Percentiles rank a stretch among this genome's conserved stretches.
Evolutionary conservation across 2,888 invertebrate genomes (phyloP).

Genomic region (Melanophora roralis): DNA sequence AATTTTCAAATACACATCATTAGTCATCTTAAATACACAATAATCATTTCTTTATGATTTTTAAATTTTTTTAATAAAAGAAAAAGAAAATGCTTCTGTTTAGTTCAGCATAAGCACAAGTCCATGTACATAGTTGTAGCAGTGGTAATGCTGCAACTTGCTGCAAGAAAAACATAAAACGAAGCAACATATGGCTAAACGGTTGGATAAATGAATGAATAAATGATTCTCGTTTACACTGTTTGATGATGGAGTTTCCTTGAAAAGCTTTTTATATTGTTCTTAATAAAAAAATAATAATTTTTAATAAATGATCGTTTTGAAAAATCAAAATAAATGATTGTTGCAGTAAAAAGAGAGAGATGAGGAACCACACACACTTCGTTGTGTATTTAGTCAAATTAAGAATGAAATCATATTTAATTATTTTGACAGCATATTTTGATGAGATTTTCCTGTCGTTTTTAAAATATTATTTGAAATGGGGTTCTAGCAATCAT

Average conservation of each 20-base stretch:
- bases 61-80: conserved; percentile 2
- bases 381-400: conserved; percentile 7
- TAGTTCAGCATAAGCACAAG: not conserved
- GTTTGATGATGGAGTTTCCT: conserved; percentile 25
- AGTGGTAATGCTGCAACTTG: not conserved
- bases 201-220: not conserved
- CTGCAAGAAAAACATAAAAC: conserved; percentile 18
- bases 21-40: conserved; percentile 51
- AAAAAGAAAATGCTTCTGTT: conserved; percentile 10
- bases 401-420: conserved; percentile 44
- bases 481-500: conserved; percentile 1
- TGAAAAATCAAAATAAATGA: conserved; percentile 31
- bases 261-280: conserved; percentile 23
- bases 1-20: conserved; percentile 53
- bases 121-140: not conserved
- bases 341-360: not conserved
- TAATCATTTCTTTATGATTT: not conserved
- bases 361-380: conserved; percentile 19
- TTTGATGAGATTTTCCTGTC: conserved; percentile 59
- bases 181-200: conserved; percentile 35
- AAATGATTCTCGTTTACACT: not conserved
- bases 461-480: conserved; percentile 6
- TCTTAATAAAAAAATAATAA: conserved; percentile 4
- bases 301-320: conserved; percentile 61
- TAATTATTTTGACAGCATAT: conserved; percentile 60